Evolutionary conservation across 2,888 invertebrate genomes (phyloP).

Genomic region (Ariolimax columbianus): DNA sequence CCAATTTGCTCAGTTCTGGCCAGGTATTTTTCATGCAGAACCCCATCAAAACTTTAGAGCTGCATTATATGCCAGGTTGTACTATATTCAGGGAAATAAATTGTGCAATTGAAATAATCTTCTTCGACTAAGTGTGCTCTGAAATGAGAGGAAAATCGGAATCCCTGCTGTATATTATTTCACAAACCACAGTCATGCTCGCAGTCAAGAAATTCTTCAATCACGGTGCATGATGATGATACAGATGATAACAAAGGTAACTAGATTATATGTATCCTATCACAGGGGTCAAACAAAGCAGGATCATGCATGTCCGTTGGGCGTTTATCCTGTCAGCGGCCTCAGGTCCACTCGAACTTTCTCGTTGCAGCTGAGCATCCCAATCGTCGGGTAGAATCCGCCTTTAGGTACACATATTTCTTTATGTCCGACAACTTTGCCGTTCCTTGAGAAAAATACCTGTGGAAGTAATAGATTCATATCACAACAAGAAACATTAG

Average conservation of each 20-base stretch:
- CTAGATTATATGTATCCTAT: neutral
- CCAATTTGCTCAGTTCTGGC: too few relatives aligned
- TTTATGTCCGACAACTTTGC: conserved; percentile 80
- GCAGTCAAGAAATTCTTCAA: neutral
- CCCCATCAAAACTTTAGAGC: too few relatives aligned
- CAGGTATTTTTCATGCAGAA: too few relatives aligned
- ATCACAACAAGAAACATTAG: too few relatives aligned
- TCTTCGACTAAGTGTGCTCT: too few relatives aligned
- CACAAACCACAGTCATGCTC: neutral
- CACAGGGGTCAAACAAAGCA: neutral
- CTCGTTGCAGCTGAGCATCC: conserved; percentile 81
- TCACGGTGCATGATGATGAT: neutral
- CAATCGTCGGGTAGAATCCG: conserved; percentile 81
- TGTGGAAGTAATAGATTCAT: too few relatives aligned
- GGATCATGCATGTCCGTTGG: neutral
- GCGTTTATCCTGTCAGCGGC: conserved; percentile 80
- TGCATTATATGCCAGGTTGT: too few relatives aligned
- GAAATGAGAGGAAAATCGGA: too few relatives aligned
- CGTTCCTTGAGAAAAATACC: conserved; percentile 82
- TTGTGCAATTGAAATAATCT: too few relatives aligned
- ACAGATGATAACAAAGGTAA: neutral
- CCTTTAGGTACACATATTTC: conserved; percentile 81
- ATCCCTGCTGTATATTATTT: too few relatives aligned
- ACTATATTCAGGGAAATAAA: too few relatives aligned
- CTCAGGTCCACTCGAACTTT: conserved; percentile 81